phyloP scores from a whole-genome alignment of 2,113 vertebrate genomes.

The Alethe diademata region DNA sequence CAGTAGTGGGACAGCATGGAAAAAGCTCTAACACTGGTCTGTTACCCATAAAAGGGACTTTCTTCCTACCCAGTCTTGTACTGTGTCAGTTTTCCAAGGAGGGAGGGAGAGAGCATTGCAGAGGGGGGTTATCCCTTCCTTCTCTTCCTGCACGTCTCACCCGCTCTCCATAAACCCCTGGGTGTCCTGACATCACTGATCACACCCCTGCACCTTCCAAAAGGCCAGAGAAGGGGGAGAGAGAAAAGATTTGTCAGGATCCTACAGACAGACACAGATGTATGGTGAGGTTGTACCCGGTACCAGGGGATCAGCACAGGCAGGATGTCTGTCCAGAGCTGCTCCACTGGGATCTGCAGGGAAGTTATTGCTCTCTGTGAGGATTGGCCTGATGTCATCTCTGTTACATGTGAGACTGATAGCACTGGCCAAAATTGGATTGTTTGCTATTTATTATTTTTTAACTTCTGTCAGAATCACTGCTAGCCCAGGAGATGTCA shows the following conservation, averaged over 20 bases:
- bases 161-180: neutral
- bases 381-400: slow-evolving; percentile 62
- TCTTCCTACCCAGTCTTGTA: neutral
- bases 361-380: slow-evolving; percentile 73
- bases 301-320: neutral
- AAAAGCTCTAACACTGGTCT: neutral
- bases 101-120: neutral
- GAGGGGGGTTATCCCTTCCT: neutral
- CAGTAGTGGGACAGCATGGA: fast-evolving
- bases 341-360: slow-evolving; percentile 44
- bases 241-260: neutral
- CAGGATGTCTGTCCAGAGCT: slow-evolving; percentile 9
- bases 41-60: neutral
- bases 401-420: slow-evolving; percentile 33
- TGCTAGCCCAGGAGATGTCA: slow-evolving; percentile 32
- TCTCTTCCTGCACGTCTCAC: neutral
- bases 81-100: neutral
- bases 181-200: neutral
- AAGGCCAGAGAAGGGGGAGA: neutral
- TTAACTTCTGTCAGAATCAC: slow-evolving; percentile 62
- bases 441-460: slow-evolving; percentile 67
- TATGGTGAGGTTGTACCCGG: neutral
- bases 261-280: slow-evolving; percentile 21
- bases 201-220: neutral
- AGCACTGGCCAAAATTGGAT: slow-evolving; percentile 62